phyloP scores from a whole-genome alignment of 2,797 vertebrate genomes.

The Synaphobranchus kaupii region DNA sequence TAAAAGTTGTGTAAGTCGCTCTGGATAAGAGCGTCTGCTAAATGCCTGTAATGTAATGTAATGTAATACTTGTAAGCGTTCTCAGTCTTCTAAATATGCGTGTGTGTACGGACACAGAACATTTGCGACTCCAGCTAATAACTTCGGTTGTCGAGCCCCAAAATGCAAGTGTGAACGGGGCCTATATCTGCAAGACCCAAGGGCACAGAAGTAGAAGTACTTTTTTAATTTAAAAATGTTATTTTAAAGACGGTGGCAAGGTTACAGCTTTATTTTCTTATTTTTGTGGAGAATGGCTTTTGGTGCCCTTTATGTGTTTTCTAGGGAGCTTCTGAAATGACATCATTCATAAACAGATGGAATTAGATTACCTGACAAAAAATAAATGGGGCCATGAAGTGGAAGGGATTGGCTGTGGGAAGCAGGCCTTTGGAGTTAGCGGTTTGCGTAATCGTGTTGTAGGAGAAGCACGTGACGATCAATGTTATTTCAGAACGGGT shows the following conservation, averaged over 20 bases:
- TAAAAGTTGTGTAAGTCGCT: no score
- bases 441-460: background rate
- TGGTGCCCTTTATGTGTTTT: background rate
- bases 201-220: no score
- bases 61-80: no score
- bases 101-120: no score
- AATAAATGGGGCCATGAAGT: background rate
- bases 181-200: no score
- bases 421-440: background rate
- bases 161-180: no score
- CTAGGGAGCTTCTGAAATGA: background rate
- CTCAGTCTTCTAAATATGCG: no score
- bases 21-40: no score
- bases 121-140: no score
- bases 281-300: background rate
- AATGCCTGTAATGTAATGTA: no score
- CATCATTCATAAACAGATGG: background rate
- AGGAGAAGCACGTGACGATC: background rate
- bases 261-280: background rate
- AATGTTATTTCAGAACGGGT: constrained; percentile 11
- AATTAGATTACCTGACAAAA: background rate
- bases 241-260: background rate
- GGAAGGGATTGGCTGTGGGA: background rate
- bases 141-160: no score
- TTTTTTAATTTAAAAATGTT: no score